These are phyloP conservation scores for Brachynemurus nebulosus DNA, from an alignment of 2,888 invertebrate genomes.

Conservation along the genomic window DNA sequence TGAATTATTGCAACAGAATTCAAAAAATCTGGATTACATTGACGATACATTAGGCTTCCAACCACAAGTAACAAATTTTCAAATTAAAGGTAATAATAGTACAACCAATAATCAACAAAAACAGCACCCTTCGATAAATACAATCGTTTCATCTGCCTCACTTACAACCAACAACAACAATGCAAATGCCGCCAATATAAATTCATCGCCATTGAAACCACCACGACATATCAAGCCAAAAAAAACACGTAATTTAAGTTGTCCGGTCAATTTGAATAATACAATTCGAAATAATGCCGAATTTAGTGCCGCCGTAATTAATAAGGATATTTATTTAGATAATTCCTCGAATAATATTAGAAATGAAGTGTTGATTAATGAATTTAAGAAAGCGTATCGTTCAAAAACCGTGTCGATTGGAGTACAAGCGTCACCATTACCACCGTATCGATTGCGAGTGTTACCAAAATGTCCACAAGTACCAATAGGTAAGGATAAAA, in stretches of 20 bases:
- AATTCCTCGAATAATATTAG: not conserved
- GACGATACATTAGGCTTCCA: not conserved
- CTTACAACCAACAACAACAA: not conserved
- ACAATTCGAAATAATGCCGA: not conserved
- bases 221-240: constrained; percentile 21
- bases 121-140: not conserved
- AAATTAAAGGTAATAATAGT: not conserved
- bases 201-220: constrained; percentile 22
- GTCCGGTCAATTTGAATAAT: not conserved
- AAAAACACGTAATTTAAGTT: constrained; percentile 6
- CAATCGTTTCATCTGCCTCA: not conserved
- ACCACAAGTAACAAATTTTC: not conserved
- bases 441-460: constrained; percentile 41
- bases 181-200: not conserved
- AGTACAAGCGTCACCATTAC: constrained; percentile 33
- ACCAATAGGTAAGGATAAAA: not conserved
- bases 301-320: not conserved
- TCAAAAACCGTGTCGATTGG: constrained; percentile 27
- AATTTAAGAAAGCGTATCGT: constrained; percentile 24
- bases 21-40: not conserved
- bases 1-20: not conserved
- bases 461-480: constrained; percentile 32
- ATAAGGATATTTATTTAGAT: not conserved
- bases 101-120: not conserved
- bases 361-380: constrained; percentile 8